phyloP scores from a whole-genome alignment of 2,797 vertebrate genomes.

The Sparus aurata region DNA sequence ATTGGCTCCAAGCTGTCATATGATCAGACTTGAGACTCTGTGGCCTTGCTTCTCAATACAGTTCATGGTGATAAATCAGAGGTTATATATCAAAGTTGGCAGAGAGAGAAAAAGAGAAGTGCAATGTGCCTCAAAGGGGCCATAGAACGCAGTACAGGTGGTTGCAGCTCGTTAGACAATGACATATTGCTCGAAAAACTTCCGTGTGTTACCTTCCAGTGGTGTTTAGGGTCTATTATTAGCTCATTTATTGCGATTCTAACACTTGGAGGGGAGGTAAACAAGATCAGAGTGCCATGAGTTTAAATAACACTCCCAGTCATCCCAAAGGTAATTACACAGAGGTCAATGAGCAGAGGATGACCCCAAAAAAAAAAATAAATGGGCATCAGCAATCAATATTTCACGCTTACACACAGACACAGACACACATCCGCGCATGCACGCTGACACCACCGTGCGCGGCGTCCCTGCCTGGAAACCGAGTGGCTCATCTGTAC shows the following conservation, averaged over 20 bases:
- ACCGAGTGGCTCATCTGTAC: conserved; percentile 67
- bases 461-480: conserved; percentile 44
- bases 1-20: conserved; percentile 35
- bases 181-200: conserved; percentile 43
- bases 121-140: conserved; percentile 22
- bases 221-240: conserved; percentile 61
- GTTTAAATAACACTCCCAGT: conserved; percentile 74
- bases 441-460: conserved; percentile 11
- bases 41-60: conserved; percentile 1
- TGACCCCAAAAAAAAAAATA: conserved; percentile 75
- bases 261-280: conserved; percentile 66
- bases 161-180: conserved; percentile 46
- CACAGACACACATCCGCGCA: conserved; percentile 27
- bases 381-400: conserved; percentile 78
- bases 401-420: conserved; percentile 58
- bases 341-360: conserved; percentile 76
- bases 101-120: neutral
- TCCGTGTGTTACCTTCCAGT: conserved; percentile 50
- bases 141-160: conserved; percentile 16
- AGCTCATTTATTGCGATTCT: conserved; percentile 61
- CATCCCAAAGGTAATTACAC: conserved; percentile 80
- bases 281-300: conserved; percentile 72
- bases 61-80: conserved; percentile 22
- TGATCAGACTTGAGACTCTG: conserved; percentile 28
- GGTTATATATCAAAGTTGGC: conserved; percentile 16